Base-by-base conservation (phyloP, 64 coral and sea anemone genomes). In the Trachythela sp. region DNA sequence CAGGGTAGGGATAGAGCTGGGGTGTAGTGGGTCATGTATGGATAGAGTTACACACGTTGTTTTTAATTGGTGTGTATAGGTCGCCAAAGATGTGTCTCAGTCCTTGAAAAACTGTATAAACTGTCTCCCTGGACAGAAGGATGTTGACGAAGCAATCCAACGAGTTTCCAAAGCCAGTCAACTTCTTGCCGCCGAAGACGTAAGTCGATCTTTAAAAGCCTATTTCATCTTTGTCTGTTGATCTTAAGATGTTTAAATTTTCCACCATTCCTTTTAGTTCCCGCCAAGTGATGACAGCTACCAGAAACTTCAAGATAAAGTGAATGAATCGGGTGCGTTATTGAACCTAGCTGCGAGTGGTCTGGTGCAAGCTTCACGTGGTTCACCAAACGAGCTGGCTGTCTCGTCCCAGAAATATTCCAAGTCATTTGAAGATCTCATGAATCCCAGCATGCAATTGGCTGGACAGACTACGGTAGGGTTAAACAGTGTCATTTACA, bases 51-150 rank as follows among this genome's bases (percentile, higher is more conserved):
- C 42, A 45, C 42, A 45, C 4, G n/a, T n/a, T n/a, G n/a, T n/a
- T n/a, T n/a, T 45, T 45, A 4, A 1, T 64, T 6, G 20, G 31
- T 45, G 13, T 70, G 2, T 92, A 20, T 49, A 99, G 96, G 96
- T 92, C 48, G 96, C 96, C 0, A 99, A 95, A 70, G 91, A 87
- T 40, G 96, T 99, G 18, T 99, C 96, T 7, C 89, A 93, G 0
- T 91, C 96, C 15, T 83, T 99, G 29, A 99, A 99, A 49, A 99
- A 99, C 67, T 99, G 96, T 80, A 93, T 99, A 9, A 99, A 99
- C 93, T 99, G 89, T 76, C 93, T 99, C 24, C 96, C 96, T 84
- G 96, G 96, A 15, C 96, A 99, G 54, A 86, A 89, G 24, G 96
- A 99, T 86, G 96, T 99, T 51, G 96, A 99, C 22, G 96, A 99